Conservation (phyloP, 53 echinoderm and acorn worm species). For the Antedon mediterranea region DNA sequence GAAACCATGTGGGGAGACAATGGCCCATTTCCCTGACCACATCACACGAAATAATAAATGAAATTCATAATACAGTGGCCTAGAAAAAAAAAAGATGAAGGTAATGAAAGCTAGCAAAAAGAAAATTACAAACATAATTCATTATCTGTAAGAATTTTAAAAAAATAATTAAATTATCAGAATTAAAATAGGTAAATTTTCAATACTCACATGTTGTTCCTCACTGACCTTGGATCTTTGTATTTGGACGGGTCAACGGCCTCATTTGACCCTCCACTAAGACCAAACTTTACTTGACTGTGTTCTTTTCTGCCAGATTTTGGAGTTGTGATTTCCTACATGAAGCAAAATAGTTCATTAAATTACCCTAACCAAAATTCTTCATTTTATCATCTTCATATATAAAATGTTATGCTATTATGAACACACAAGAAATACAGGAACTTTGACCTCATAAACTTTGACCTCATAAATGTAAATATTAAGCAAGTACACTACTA, state of each 20-base stretch:
- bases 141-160: no score
- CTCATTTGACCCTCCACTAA: constrained; percentile 68
- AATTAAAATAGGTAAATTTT: no score
- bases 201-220: constrained; percentile 52
- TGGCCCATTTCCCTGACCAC: constrained; percentile 98
- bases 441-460: no score
- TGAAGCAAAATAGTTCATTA: neutral
- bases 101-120: neutral
- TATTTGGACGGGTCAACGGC: constrained; percentile 44
- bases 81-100: constrained; percentile 3
- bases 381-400: no score
- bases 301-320: constrained; percentile 13
- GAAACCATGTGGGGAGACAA: constrained; percentile 81
- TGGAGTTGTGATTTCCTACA: constrained; percentile 51
- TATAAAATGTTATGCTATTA: no score
- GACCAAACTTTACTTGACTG: constrained; percentile 30
- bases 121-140: neutral
- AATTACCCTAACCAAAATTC: no score
- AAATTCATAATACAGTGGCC: constrained; percentile 72
- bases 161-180: no score
- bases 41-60: constrained; percentile 80
- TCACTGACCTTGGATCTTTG: constrained; percentile 38
- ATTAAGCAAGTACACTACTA: no score
- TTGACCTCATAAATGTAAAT: no score
- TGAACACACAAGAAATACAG: no score